Base-by-base conservation (phyloP, 2,888 invertebrate genomes). In the Phyto melanocephala region DNA sequence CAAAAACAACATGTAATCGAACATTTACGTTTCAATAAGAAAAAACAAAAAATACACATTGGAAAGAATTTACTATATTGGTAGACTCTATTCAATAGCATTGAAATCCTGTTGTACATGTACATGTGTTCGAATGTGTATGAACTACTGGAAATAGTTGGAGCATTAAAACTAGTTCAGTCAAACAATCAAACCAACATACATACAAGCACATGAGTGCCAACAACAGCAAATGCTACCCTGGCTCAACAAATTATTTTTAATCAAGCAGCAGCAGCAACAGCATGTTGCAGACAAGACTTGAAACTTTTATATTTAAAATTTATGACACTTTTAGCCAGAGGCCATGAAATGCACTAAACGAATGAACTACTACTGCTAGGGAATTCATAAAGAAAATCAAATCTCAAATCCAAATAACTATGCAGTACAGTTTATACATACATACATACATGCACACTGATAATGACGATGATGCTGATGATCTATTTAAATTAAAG, bases 251-350 rank as follows among this genome's bases (percentile, higher is more conserved):
- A 79, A 79, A 82, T 79, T 79, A 82, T 75, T 79, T 81, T 79
- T 71, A 82, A 75, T 82, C 75, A 76, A 79, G 54, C 70, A 3
- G 20, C 37, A 63, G 13, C 15, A 79, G 47, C 70, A 3, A n/a
- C 37, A 63, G 13, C 15, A 47, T 22, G 35, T 6, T 22, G 45
- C 65, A 65, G 40, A 62, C 56, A 71, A 65, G 62, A 62, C 47
- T 65, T 22, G 71, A 35, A 52, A 67, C 71, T 71, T 78, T 74
- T 50, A 63, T 33, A 60, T 70, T 33, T 37, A 65, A 75, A 78
- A 82, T 82, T 82, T 82, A 82, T 82, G 75, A 75, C 78, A 79
- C 65, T 60, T 81, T 76, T 56, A 47, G 74, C 82, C 75, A 22
- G 54, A 79, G 79, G 82, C 75, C 60, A 79, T 76, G 67, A 72